Base-by-base conservation (phyloP, 2,797 vertebrate species). In the Acanthopagrus latus region DNA sequence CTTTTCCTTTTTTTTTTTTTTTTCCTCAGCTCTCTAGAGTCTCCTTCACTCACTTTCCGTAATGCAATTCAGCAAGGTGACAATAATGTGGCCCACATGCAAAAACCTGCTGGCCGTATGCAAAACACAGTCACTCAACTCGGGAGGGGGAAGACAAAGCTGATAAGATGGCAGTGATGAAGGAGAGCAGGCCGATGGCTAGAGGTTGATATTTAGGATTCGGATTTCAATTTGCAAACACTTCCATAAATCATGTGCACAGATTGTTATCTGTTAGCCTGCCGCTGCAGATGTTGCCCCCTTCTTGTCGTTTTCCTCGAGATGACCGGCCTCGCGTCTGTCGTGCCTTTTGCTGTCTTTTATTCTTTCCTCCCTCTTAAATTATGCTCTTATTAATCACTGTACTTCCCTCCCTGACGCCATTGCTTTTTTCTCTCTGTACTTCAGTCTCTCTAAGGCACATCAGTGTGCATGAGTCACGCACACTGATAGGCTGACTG, bases 11-110 rank as follows among this genome's bases (percentile, higher is more conserved):
- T 33, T 33, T 33, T 33, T 21, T 56, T 16, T 50, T 72, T 17
- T 5, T 5, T 5, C 29, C 5, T 29, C 5, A 3, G 3, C 76
- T 84, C 74, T 78, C 73, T 70, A 23, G 60, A 76, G 65, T 72
- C 59, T 78, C 58, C 79, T 85, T 76, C 52, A 38, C 78, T 88
- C 84, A 62, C 78, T 86, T 80, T 78, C 78, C 66, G 20, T 93
- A 95, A 95, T 94, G 86, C 65, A 74, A 92, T 94, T 93, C 93
- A 95, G 89, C 84, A 78, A 91, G 92, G 83, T 84, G 94, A 94
- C 94, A 93, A 92, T 95, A 94, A 94, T 92, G 89, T 85, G 86
- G 79, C 79, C 82, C 76, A 51, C 86, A 90, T 92, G 93, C 90
- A 91, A 93, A 93, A 94, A 94, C 75, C 78, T 87, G 83, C 82